Percentiles rank a stretch among this genome's conserved stretches.
phyloP scores from a whole-genome alignment of 2,888 invertebrate genomes.

The Hypselothyrea guttata region DNA sequence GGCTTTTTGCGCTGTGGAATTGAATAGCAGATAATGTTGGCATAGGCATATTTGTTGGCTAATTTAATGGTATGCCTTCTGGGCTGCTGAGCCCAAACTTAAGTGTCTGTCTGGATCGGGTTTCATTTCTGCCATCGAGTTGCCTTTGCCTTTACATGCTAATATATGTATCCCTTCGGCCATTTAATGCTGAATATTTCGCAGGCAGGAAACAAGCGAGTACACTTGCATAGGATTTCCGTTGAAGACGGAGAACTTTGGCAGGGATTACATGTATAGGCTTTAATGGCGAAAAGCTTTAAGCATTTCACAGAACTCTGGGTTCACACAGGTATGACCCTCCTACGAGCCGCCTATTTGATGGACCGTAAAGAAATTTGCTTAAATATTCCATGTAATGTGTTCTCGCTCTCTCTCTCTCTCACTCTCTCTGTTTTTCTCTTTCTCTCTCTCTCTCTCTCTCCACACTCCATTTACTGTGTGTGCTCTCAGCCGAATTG shows the following conservation, averaged over 20 bases:
- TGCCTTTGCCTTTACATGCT: slow-evolving; percentile 29
- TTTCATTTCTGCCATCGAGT: slow-evolving; percentile 39
- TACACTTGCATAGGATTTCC: slow-evolving; percentile 5
- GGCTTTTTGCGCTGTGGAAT: slow-evolving; percentile 5
- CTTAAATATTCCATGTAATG: slow-evolving; percentile 44
- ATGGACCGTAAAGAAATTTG: slow-evolving; percentile 6
- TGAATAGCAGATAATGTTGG: too few species aligned
- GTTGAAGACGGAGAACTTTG: slow-evolving; percentile 6
- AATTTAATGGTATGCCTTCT: slow-evolving; percentile 30
- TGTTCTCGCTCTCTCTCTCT: too few species aligned
- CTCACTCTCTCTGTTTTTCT: too few species aligned
- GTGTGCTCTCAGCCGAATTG: too few species aligned
- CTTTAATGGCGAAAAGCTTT: slow-evolving; percentile 26
- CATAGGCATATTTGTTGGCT: slow-evolving; percentile 23
- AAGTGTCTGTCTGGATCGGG: slow-evolving; percentile 22
- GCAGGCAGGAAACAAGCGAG: slow-evolving; percentile 36
- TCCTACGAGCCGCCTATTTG: too few species aligned
- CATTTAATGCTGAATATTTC: slow-evolving; percentile 48
- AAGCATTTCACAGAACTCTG: neutral
- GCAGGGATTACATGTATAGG: slow-evolving; percentile 1
- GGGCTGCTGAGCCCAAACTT: slow-evolving; percentile 6
- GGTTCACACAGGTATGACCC: too few species aligned
- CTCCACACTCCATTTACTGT: too few species aligned
- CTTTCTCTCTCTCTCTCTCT: neutral
- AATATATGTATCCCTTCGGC: slow-evolving; percentile 63